These are phyloP conservation scores for Mustela erminea DNA, from an alignment of 2,797 vertebrate species.

Conservation along the genomic window DNA sequence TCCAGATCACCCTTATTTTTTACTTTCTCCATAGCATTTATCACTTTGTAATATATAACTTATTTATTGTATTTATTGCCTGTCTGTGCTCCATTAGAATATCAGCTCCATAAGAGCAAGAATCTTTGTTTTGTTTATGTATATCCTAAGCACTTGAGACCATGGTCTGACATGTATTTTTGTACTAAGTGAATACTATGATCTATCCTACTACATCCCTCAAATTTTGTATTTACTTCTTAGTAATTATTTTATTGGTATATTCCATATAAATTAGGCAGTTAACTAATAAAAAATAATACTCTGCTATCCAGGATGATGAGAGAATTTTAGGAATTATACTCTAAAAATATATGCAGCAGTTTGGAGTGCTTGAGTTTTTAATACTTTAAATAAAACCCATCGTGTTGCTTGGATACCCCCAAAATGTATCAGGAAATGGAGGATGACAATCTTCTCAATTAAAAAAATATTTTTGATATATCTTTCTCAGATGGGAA, in stretches of 20 bases:
- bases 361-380: slow-evolving; percentile 5
- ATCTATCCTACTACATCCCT: not conserved
- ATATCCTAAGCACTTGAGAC: not conserved
- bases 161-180: not conserved
- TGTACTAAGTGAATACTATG: not conserved
- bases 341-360: not conserved
- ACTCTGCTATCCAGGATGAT: not conserved
- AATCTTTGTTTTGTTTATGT: slow-evolving; percentile 12
- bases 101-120: not conserved
- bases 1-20: not conserved
- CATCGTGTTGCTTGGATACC: not conserved
- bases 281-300: slow-evolving; percentile 37
- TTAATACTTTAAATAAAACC: not conserved
- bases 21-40: not conserved
- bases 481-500: slow-evolving; percentile 88
- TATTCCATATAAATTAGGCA: slow-evolving; percentile 22
- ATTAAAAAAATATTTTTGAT: slow-evolving; percentile 33
- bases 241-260: not conserved
- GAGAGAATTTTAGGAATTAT: slow-evolving; percentile 29
- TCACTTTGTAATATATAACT: not conserved
- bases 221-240: slow-evolving; percentile 7
- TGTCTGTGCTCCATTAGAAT: not conserved
- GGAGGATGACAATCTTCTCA: slow-evolving; percentile 24
- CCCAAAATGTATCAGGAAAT: not conserved
- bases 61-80: not conserved